Evolutionary conservation across 2,797 vertebrate species (phyloP).

Genomic region (Iguana delicatissima): DNA sequence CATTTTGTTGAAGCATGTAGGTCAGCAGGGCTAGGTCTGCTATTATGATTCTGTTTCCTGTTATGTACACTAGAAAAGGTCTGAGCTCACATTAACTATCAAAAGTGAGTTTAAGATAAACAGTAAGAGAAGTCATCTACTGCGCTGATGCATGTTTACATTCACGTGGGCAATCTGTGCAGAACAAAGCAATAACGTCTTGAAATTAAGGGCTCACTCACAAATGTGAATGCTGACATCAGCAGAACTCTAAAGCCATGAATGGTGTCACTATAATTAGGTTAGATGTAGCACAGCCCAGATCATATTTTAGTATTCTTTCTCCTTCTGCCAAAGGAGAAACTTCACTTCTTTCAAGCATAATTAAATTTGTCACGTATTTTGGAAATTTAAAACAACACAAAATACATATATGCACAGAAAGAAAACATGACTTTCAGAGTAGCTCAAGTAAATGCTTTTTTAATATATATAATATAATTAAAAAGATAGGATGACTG

Average conservation of each 20-base stretch:
- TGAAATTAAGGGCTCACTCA: not conserved
- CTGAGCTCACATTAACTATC: constrained; percentile 32
- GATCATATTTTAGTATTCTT: constrained; percentile 50
- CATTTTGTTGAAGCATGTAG: not conserved
- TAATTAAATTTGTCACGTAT: constrained; percentile 60
- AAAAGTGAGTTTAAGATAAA: constrained; percentile 26
- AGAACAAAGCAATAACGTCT: constrained; percentile 32
- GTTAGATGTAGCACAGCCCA: constrained; percentile 36
- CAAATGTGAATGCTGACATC: constrained; percentile 6
- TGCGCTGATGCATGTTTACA: not conserved
- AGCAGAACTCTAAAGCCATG: constrained; percentile 29
- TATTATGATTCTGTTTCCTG: not conserved
- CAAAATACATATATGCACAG: not conserved
- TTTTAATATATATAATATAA: not conserved
- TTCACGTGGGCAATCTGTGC: not conserved
- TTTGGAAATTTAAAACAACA: constrained; percentile 37
- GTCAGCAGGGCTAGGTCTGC: not conserved
- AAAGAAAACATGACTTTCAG: constrained; percentile 55
- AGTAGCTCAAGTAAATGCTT: constrained; percentile 41
- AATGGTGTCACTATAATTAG: constrained; percentile 59
- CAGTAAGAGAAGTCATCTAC: constrained; percentile 31
- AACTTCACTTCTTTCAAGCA: constrained; percentile 58
- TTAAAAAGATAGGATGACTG: constrained; percentile 37
- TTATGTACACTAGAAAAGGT: not conserved
- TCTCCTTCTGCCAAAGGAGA: constrained; percentile 31